Base-by-base conservation (phyloP, 2,888 invertebrate genomes). In the Taphrorychus bicolor region DNA sequence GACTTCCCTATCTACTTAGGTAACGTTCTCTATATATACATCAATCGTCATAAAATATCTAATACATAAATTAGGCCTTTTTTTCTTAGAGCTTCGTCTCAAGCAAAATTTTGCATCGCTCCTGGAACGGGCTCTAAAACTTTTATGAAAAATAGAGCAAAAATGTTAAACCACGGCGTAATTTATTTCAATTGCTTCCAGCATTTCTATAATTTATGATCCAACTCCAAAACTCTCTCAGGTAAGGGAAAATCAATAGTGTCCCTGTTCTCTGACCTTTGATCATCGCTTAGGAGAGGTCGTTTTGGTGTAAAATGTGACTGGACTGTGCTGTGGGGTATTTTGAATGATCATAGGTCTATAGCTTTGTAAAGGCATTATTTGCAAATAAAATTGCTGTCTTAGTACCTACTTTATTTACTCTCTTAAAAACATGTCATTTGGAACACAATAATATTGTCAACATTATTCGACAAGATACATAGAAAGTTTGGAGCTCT, bases 151-250 rank as follows among this genome's bases (percentile, higher is more conserved):
- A 66, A 66, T 61, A 56, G 58, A 57, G 45, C 54, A 66, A 66
- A 58, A 61, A 60, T 56, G 19, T 56, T 56, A 53, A 57, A 66
- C 58, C 61, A 42, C 61, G 41, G 54, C 42, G 66, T 61, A 66
- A 66, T 66, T 66, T 66, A 66, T 66, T 66, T 66, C 66, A 61
- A 66, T 66, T 66, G 66, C 66, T 66, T 58, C 57, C 51, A 61
- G 61, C 66, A 58, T 61, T 66, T 51, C 52, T 61, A 45, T 61
- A 66, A 66, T 66, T 66, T 66, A 66, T 66, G 57, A 40, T 42
- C 42, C 11, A 49, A 66, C 49, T 66, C 61, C 22, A 57, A 66
- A 66, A 66, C 52, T 61, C 53, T 18, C 54, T 16, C 66, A 66
- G 66, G 66, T 66, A 61, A 5, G 5, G 19, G 40, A 57, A 66